Evolutionary conservation across 2,113 vertebrate species (phyloP), one percentile per base, ranked within the genome.

Genomic region (Oryzias javanicus): DNA sequence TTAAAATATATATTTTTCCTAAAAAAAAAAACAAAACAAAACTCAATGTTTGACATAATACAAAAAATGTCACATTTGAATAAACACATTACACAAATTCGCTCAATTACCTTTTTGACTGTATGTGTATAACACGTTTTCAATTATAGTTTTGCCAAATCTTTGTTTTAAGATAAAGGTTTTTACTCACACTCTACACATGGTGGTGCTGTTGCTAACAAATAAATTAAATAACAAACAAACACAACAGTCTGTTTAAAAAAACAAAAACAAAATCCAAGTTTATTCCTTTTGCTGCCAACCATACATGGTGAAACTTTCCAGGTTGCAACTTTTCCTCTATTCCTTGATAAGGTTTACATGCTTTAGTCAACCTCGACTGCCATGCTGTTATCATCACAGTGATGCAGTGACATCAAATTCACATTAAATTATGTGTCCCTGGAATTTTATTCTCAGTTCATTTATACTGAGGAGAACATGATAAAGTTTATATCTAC

Each of bases 361-460:
- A 75, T 60, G 52, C 64, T 75, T 77, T 67, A 75, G 67, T 76
- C 56, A 76, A 70, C 76, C 76, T 61, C 60, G 76, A 15, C 64
- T 42, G 50, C 72, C 66, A 64, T 41, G 44, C 81, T 67, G 67
- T 24, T 5, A 55, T 55, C 68, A 76, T 59, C 25, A 27, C 25
- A 27, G 49, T 42, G 42, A 55, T 59, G 64, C 65, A 65, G 55
- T 75, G 53, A 79, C 35, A 12, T 64, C 17, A 72, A 70, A 56
- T 88, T 90, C 76, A 88, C 82, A 89, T 88, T 86, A 79, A 86
- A 80, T 81, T 78, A 78, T 72, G 57, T 49, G 72, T 84, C 75
- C 70, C 69, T 78, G 79, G 70, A 87, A 68, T 68, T 86, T 79
- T 72, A 61, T 62, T 79, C 72, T 86, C 70, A 74, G 73, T 68